Evolutionary conservation across 2,797 vertebrate species (phyloP), one percentile per base, ranked within the genome.

Genomic region (Anguilla obscura): DNA sequence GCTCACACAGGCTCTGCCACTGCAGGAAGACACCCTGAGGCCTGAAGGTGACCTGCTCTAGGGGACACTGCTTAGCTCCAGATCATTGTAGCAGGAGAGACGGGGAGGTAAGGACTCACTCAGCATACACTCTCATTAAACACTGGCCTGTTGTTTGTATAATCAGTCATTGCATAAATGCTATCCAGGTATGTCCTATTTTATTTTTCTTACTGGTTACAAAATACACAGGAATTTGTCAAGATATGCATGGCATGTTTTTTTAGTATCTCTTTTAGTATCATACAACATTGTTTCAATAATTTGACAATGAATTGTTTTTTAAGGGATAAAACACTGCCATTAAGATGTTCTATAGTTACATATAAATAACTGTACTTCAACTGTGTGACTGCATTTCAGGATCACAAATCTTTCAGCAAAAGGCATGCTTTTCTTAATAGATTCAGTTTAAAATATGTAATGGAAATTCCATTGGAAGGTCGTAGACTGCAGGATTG

Each of bases 21-120:
- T 14, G 82, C 24, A 52, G n/a, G 7, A 54, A 84, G 82, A 27
- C 24, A 27, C 48, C n/a, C 48, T 27, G 82, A 60, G 84, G n/a
- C 82, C 82, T 84, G 82, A 84, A 27, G 82, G 27, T 85, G 36
- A 80, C 21, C 45, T 80, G 76, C 40, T 80, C 36, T 80, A n/a
- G 24, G 45, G 76, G 76, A 80, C 76, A 80, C 4, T 18, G 24
- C 76, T 45, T 7, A 45, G 16, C 21, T 80, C 16, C 7, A 16
- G 18, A 45, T 18, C 40, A 24, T 3, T 80, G 76, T 10, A n/a
- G 69, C 40, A 45, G 21, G 76, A 50, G 76, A 18, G 30, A 80
- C 76, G 7, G 9, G 8, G 21, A 50, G 76, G 76, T 80, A 50
- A 45, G 18, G 16, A 18, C 40, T 45, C 33, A 79, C 36, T 79